A percentile compares a stretch with the other conserved stretches of the same genome.
phyloP scores from a whole-genome alignment of 2,113 vertebrate genomes.

The Chaetura pelagica region DNA sequence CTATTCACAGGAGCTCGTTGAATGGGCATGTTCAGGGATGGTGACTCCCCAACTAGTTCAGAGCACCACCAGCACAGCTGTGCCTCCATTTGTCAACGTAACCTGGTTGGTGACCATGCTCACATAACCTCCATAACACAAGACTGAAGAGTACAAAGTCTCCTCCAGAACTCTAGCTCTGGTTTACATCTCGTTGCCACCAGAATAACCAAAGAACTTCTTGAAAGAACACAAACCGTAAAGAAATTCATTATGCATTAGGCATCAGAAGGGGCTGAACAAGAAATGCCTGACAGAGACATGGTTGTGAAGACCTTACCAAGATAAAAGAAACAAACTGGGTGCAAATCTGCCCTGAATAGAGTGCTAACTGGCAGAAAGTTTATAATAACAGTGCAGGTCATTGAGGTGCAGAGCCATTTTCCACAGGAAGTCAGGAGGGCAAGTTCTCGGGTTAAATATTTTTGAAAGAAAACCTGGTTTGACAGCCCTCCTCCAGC shows the following conservation, averaged over 20 bases:
- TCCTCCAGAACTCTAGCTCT: neutral
- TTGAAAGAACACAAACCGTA: neutral
- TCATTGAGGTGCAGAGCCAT: neutral
- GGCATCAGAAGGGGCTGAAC: neutral
- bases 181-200: neutral
- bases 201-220: neutral
- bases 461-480: neutral
- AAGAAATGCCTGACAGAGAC: neutral
- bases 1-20: neutral
- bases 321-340: neutral
- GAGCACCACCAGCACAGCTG: neutral
- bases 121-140: accelerated
- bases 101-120: accelerated
- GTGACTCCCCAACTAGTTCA: neutral
- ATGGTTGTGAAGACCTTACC: neutral
- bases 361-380: neutral
- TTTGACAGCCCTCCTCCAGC: neutral
- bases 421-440: neutral
- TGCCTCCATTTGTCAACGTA: accelerated
- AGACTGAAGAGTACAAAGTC: neutral
- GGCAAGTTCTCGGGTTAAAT: neutral
- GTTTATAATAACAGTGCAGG: neutral
- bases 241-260: neutral
- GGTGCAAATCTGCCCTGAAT: neutral
- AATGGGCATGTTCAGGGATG: accelerated